Conservation (phyloP, 1,140 invertebrate genomes). For the Brachionus rotundiformis region DNA sequence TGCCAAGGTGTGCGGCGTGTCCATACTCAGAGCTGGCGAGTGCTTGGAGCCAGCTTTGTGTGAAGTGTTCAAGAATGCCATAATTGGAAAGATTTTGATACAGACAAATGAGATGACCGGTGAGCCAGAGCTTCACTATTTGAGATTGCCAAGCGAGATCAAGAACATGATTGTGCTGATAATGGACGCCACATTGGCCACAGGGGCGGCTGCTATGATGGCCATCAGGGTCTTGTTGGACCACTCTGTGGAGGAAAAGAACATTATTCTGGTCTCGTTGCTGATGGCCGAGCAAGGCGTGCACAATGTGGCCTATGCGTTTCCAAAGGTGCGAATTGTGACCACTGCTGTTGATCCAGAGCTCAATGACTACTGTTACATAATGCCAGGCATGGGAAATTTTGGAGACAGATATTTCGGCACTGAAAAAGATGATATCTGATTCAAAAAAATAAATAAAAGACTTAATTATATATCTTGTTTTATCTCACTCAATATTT, state of each 20-base stretch:
- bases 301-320: conserved; percentile 96
- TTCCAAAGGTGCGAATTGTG: conserved; percentile 90
- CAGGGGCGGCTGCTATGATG: conserved; percentile 98
- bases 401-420: conserved; percentile 98
- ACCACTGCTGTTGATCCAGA: conserved; percentile 93
- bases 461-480: neutral
- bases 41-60: conserved; percentile 97
- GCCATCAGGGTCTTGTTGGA: conserved; percentile 93
- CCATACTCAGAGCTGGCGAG: conserved; percentile 83
- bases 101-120: conserved; percentile 93
- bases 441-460: neutral
- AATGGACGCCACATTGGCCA: conserved; percentile 96
- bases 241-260: conserved; percentile 91
- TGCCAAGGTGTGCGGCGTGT: conserved; percentile 86
- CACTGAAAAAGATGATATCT: conserved; percentile 60
- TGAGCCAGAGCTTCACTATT: conserved; percentile 77
- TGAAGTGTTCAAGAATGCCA: conserved; percentile 94
- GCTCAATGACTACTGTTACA: conserved; percentile 96
- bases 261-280: conserved; percentile 87
- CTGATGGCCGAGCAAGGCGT: conserved; percentile 94
- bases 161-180: conserved; percentile 93
- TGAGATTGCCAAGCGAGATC: conserved; percentile 92
- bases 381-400: conserved; percentile 95
- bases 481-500: conserved; percentile 16
- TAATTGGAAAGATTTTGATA: conserved; percentile 96